Evolutionary conservation across 2,113 vertebrate species (phyloP).

Genomic region (Uria lomvia): DNA sequence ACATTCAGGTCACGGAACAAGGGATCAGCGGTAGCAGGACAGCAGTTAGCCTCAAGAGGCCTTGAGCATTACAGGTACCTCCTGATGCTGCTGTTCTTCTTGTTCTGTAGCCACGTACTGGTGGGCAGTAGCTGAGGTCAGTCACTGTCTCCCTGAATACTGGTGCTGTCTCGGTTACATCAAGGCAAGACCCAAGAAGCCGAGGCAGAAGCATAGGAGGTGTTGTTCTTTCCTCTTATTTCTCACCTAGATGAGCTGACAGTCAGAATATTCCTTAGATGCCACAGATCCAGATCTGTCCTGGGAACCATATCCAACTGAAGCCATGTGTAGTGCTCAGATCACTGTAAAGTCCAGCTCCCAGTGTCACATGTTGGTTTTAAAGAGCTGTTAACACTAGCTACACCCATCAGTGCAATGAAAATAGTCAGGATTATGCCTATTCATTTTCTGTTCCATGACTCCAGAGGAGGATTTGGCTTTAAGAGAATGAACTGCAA

Average conservation of each 20-base stretch:
- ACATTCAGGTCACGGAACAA: not conserved
- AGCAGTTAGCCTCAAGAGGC: not conserved
- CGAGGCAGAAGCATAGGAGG: not conserved
- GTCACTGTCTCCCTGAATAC: not conserved
- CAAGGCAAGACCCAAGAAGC: not conserved
- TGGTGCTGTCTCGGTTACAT: not conserved
- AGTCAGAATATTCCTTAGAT: not conserved
- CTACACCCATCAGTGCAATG: not conserved
- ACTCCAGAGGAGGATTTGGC: not conserved
- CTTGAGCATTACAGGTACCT: not conserved
- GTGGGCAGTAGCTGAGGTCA: not conserved
- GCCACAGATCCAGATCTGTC: not conserved
- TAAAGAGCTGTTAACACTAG: not conserved
- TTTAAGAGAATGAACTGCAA: not conserved
- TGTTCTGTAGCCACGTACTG: not conserved
- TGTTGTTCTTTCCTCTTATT: not conserved
- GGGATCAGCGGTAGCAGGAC: not conserved
- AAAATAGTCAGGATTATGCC: not conserved
- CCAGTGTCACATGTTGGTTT: not conserved
- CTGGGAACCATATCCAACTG: fast-evolving
- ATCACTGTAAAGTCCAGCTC: not conserved
- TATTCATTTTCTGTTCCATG: not conserved
- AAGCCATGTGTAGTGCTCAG: not conserved
- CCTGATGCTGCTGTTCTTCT: not conserved
- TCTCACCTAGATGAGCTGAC: not conserved